Conservation (phyloP, 2,113 vertebrate genomes). For the Syngnathus typhle region DNA sequence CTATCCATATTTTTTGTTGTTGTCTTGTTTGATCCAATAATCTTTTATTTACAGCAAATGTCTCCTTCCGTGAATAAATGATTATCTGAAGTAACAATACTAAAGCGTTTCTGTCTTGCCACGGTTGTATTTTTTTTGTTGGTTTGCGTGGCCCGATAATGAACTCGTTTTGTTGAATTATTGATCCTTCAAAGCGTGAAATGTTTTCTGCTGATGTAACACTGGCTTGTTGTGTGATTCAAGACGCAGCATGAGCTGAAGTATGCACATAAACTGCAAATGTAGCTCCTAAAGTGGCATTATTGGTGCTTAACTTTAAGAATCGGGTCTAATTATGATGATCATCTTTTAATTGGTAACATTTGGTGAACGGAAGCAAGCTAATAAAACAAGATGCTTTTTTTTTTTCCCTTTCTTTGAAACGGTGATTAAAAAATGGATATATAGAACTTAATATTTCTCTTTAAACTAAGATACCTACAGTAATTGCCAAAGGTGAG, state of each 20-base stretch:
- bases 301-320: background rate
- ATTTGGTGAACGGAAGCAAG: constrained; percentile 1
- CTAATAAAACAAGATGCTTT: constrained; percentile 26
- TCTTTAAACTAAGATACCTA: constrained; percentile 9
- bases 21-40: constrained; percentile 3
- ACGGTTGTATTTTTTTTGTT: constrained; percentile 3
- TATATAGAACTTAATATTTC: background rate
- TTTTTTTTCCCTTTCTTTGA: background rate
- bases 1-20: background rate
- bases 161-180: constrained; percentile 37
- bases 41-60: constrained; percentile 6
- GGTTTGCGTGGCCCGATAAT: constrained; percentile 16
- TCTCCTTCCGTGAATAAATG: constrained; percentile 4
- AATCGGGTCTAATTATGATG: background rate
- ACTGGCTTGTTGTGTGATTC: constrained; percentile 15
- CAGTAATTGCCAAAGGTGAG: constrained; percentile 41
- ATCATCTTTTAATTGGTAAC: background rate
- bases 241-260: background rate
- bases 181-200: constrained; percentile 23
- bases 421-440: background rate
- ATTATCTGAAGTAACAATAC: constrained; percentile 19
- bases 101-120: background rate
- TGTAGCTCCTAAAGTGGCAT: background rate
- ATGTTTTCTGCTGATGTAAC: constrained; percentile 14
- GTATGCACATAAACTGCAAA: constrained; percentile 13